Base-by-base conservation (phyloP, 2,888 invertebrate species). In the Agrotis puta region DNA sequence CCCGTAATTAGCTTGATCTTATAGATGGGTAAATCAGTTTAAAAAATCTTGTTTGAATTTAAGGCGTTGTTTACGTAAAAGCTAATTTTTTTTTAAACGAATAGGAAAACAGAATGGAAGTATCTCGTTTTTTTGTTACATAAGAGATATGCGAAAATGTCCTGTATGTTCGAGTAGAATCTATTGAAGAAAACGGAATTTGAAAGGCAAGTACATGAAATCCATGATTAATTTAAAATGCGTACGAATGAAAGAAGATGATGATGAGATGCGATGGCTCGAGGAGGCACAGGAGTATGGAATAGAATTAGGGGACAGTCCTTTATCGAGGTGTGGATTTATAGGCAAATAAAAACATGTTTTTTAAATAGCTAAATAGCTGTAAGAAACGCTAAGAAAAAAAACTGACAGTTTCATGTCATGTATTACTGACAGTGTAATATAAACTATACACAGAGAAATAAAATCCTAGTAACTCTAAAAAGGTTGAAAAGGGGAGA, bases 1-100 rank as follows among this genome's bases (percentile, higher is more conserved):
- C 22, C 63, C 61, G 75, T 81, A 83, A 83, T 84, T 85, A 83
- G 69, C 63, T 76, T 77, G 54, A 70, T 71, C 69, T 58, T 20
- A 74, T 77, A 76, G 43, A 64, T 70, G 58, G 65, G 62, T 76
- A 56, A 83, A 77, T 79, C 79, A 71, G 70, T 82, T 66, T 57
- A 62, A 80, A 77, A 69, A 67, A 77, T 77, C 59, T 64, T 74
- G 65, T 82, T 73, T 81, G 65, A 56, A 50, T 66, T 70, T 33
- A 33, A 67, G 77, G 61, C 58, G 61, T 70, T n/a, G n/a, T n/a
- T n/a, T 68, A 51, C 33, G 74, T 64, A 53, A 61, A 59, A 71
- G 22, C 50, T 18, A 70, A 64, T 76, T 63, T 66, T 45, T 76
- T 47, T 11, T 64, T 65, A 67, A 77, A 20, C 57, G 62, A 22